These are phyloP conservation scores for Pocota personata DNA, from an alignment of 2,888 invertebrate species.

Conservation along the genomic window DNA sequence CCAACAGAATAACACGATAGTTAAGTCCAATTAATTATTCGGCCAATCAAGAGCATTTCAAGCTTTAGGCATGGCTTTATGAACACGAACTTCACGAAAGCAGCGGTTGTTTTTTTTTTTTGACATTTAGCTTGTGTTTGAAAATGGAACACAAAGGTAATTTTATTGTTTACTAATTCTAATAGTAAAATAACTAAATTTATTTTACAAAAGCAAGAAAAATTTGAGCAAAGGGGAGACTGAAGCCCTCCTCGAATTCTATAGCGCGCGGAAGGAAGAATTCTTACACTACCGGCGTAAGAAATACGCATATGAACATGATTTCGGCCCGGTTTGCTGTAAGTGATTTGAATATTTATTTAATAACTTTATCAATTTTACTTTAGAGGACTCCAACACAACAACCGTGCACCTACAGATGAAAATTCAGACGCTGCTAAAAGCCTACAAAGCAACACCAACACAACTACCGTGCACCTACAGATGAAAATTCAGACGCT, in stretches of 20 bases:
- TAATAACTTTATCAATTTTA: too few species aligned
- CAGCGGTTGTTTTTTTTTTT: too few species aligned
- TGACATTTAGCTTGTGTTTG: not conserved
- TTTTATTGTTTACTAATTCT: not conserved
- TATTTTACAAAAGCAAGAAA: not conserved
- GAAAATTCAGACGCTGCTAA: too few species aligned
- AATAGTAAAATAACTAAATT: not conserved
- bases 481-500: not conserved
- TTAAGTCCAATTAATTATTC: too few species aligned
- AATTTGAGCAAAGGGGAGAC: not conserved
- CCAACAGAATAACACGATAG: too few species aligned
- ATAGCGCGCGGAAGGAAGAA: not conserved
- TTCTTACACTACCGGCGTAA: not conserved
- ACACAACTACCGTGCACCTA: not conserved
- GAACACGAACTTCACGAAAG: too few species aligned
- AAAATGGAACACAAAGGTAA: not conserved
- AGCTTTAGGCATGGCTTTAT: too few species aligned
- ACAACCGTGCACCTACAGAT: too few species aligned
- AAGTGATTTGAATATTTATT: too few species aligned
- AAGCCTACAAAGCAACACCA: too few species aligned
- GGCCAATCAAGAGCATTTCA: too few species aligned
- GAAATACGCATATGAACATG: not conserved
- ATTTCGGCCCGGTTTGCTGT: too few species aligned
- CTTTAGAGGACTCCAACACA: not conserved
- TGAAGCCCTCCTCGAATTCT: not conserved